Base-by-base conservation (phyloP, 1,140 invertebrate species). In the Apis laboriosa region DNA sequence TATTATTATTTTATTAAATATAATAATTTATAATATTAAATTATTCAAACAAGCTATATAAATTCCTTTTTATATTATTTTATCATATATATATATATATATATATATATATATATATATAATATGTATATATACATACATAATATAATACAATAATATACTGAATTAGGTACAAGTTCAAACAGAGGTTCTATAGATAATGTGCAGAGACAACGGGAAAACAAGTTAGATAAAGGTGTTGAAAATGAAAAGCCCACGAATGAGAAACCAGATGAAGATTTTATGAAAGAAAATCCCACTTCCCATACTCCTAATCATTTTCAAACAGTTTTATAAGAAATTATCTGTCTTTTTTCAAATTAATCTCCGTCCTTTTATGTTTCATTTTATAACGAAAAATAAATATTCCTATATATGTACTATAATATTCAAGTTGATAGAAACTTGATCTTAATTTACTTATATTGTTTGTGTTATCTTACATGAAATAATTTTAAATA, bases 241-340 rank as follows among this genome's bases (percentile, higher is more conserved):
- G 80, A 91, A 77, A 90, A 76, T 68, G 85, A 91, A 64, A 90
- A 89, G 77, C 75, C 74, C 9, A 88, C 79, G n/a, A 91, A 82
- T 73, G 83, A 91, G 74, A 90, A 81, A 81, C 83, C 79, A 86
- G 67, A 78, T 9, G 89, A 86, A 72, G 75, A 90, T 74, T 86
- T 58, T 51, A 67, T 88, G 64, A 90, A 90, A 85, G 83, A 89
- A 75, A 68, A 78, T 67, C 56, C 74, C 60, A 78, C 70, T 11
- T 81, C 75, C 49, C 73, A 86, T 73, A 63, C 81, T 80, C 60
- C 81, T 0, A 79, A 77, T 80, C 72, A 43, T 21, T 87, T 84
- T 80, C 73, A 77, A 81, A 43, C 75, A 21, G 24, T 34, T 19
- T 75, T 53, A 24, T 88, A 75, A 55, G 8, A 82, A 61, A 78